Evolutionary conservation across 2,888 invertebrate genomes (phyloP), one percentile per base, ranked within the genome.

Genomic region (Sphinx pinastri): DNA sequence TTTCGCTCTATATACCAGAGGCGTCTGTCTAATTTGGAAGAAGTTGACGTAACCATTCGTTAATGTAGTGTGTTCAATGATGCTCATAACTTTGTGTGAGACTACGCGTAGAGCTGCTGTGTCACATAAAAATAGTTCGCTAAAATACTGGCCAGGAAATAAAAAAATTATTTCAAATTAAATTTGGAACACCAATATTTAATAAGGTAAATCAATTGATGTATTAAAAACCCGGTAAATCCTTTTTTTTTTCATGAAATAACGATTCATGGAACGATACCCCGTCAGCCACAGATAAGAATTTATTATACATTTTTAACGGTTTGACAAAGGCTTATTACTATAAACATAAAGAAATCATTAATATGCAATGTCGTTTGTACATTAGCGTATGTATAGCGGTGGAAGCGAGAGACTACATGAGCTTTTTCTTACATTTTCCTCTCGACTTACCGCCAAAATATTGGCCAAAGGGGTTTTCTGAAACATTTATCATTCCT

Each of bases 401-500:
- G 68, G 68, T 68, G 67, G 75, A 83, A 81, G 82, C 80, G 78
- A 77, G 77, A 75, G 73, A 71, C 80, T 83, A 85, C 77, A 72
- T 74, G 70, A 72, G 68, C 13, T 59, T 68, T 67, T 69, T 70
- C 68, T 73, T 75, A 55, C 69, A 72, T 75, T 71, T 74, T 77
- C 74, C 75, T 71, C 74, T 81, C 77, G 78, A 93, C 93, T 92
- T 90, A 92, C 92, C 92, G 90, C 91, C 90, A 90, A 78, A 89
- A 86, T 78, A 83, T 89, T 81, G 89, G 88, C 87, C 88, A 90
- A 79, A 81, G 85, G 76, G 85, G 83, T 84, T 89, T 90, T 92
- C 92, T 93, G 92, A 91, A 93, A 92, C 88, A 91, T 88, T 84
- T 75, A 60, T 49, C 59, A 72, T 74, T 73, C 59, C 51, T 67